Conservation (phyloP, 2,888 invertebrate genomes). For the Hydropsyche betteni region DNA sequence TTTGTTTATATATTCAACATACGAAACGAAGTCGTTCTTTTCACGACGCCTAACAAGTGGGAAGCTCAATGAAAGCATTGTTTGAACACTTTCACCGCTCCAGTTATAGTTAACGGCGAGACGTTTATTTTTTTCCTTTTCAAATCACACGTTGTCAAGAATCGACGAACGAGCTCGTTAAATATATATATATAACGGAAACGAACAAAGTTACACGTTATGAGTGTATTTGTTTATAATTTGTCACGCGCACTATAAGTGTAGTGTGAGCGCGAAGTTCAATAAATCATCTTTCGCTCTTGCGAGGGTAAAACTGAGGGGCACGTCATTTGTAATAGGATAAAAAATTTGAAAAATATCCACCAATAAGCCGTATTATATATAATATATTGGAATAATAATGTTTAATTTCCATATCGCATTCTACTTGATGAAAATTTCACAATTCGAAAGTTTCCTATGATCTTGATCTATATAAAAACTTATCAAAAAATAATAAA, state of each 20-base stretch:
- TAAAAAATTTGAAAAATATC: not conserved
- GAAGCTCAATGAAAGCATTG: too few relatives aligned
- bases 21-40: too few relatives aligned
- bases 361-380: not conserved
- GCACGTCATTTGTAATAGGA: not conserved
- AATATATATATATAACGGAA: not conserved
- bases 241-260: not conserved
- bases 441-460: not conserved
- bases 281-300: slow-evolving; percentile 1
- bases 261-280: not conserved
- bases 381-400: not conserved
- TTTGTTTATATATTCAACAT: too few relatives aligned
- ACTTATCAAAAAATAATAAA: too few relatives aligned
- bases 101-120: too few relatives aligned
- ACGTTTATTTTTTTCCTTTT: too few relatives aligned
- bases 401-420: slow-evolving; percentile 1
- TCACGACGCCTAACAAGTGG: too few relatives aligned
- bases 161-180: too few relatives aligned
- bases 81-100: too few relatives aligned
- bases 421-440: not conserved
- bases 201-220: slow-evolving; percentile 3
- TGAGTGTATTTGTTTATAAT: slow-evolving; percentile 14
- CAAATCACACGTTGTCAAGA: too few relatives aligned
- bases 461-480: not conserved
- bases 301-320: not conserved